These are phyloP conservation scores for Corythornis leucogaster DNA, from an alignment of 2,797 vertebrate species.

Conservation along the genomic window DNA sequence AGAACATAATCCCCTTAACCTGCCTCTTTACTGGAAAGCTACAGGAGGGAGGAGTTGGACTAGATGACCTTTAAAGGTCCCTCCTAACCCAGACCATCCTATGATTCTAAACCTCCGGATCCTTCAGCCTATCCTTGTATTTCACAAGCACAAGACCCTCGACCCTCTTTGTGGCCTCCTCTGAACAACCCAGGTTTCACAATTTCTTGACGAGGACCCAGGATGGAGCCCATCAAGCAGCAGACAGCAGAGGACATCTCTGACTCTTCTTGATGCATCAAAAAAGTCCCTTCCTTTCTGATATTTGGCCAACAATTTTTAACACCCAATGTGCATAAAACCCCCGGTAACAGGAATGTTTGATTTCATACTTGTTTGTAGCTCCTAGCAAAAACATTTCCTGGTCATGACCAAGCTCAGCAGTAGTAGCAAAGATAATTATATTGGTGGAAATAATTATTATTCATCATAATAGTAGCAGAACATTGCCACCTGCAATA, in stretches of 20 bases:
- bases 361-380: neutral
- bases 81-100: neutral
- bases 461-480: neutral
- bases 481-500: neutral
- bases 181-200: fast-evolving
- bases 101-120: neutral
- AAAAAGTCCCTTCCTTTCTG: neutral
- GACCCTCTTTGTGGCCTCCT: neutral
- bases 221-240: neutral
- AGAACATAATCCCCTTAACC: neutral
- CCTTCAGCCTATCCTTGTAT: neutral
- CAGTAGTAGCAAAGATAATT: neutral
- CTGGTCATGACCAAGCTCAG: neutral
- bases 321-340: neutral
- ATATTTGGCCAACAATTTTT: neutral
- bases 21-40: neutral
- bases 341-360: neutral
- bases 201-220: neutral
- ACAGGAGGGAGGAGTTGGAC: neutral
- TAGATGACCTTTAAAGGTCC: neutral
- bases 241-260: neutral
- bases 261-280: neutral
- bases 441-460: neutral
- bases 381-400: neutral
- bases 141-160: neutral